Evolutionary conservation across 1,140 invertebrate genomes (phyloP), one percentile per base, ranked within the genome.

Genomic region (Ips typographus): DNA sequence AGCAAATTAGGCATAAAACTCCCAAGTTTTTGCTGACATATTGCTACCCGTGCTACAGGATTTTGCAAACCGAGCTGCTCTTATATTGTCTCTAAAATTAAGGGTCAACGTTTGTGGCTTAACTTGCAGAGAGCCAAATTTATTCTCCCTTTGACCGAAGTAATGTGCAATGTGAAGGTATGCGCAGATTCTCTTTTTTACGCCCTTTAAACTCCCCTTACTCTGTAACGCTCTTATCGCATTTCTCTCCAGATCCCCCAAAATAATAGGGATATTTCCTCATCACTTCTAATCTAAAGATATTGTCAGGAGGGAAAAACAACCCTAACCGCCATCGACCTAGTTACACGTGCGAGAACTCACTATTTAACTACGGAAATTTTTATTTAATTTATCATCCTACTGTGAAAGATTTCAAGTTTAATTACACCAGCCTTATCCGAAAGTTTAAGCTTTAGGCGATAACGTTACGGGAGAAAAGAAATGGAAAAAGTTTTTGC

Each of bases 11-110:
- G 44, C 44, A 8, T 22, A 1, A 6, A 49, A 22, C 44, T 22
- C 7, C 44, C 44, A 49, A 6, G 44, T 49, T 49, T 49, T 49
- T 49, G 44, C 44, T 49, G 44, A 49, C 44, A 49, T 49, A 22
- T 49, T 49, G 6, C 44, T 49, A 22, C 44, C 22, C 44, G 44
- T 49, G 44, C 44, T 22, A 22, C 22, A 22, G 22, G 44, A 22
- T 49, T 49, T 49, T 49, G 44, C 44, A 49, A 22, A 22, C 7
- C 22, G 22, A 22, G 22, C 44, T 22, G 7, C 44, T 49, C 44
- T 2, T 49, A 49, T 49, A 49, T 49, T 49, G 44, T 22, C 44
- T 49, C 6, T 1, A 22, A 49, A 49, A 49, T 49, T 49, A 49
- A 49, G 44, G 44, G 44, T 49, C 44, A 49, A 49, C 44, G 44